Evolutionary conservation across 2,113 vertebrate species (phyloP).

Genomic region (Circaetus gallicus): DNA sequence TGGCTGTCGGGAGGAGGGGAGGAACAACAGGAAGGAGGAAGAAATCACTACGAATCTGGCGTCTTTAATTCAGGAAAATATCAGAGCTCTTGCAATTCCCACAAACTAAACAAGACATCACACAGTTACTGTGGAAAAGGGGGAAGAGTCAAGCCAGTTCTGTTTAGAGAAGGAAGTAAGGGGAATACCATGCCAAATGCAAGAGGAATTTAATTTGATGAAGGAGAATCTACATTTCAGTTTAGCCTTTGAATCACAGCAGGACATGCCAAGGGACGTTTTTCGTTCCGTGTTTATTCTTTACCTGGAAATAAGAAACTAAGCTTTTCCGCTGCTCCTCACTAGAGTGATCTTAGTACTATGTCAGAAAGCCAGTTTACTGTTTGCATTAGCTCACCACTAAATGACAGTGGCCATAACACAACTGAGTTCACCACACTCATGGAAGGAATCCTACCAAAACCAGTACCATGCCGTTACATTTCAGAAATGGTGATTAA

Average conservation of each 20-base stretch:
- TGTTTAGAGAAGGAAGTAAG: not conserved
- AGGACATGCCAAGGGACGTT: not conserved
- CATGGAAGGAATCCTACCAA: not conserved
- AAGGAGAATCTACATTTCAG: not conserved
- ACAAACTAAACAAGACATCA: conserved; percentile 10
- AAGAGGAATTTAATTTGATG: not conserved
- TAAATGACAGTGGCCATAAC: not conserved
- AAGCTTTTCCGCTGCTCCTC: not conserved
- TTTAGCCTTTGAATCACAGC: not conserved
- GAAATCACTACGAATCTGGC: not conserved
- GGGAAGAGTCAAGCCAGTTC: not conserved
- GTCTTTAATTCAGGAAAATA: not conserved
- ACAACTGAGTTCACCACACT: not conserved
- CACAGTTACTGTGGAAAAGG: not conserved
- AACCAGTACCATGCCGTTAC: not conserved
- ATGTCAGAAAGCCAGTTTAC: not conserved
- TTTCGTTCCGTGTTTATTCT: not conserved
- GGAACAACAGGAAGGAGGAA: not conserved
- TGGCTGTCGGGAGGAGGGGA: not conserved
- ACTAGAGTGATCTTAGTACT: not conserved
- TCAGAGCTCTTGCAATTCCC: not conserved
- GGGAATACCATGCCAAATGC: not conserved
- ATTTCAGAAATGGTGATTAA: not conserved
- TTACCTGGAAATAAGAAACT: not conserved
- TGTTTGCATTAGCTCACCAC: not conserved